Conservation (phyloP, 2,113 vertebrate genomes). For the Oplegnathus fasciatus region DNA sequence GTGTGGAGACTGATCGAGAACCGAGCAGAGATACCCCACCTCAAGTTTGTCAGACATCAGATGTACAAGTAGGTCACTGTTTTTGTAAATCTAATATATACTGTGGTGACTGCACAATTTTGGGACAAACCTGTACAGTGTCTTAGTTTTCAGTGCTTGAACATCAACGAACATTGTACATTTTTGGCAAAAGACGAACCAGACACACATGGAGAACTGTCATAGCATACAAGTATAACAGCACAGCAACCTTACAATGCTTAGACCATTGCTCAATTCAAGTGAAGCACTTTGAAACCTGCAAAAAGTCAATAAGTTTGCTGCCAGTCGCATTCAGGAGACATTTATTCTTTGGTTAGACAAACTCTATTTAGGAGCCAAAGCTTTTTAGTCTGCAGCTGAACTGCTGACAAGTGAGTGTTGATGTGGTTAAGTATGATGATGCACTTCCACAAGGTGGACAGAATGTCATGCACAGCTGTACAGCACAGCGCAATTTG, state of each 20-base stretch:
- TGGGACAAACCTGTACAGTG: not conserved
- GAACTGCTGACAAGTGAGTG: not conserved
- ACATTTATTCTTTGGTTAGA: not conserved
- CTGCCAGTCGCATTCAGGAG: not conserved
- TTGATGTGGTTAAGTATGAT: not conserved
- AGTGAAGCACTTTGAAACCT: not conserved
- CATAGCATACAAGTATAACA: too few species aligned
- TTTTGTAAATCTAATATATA: not conserved
- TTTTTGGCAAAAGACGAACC: not conserved
- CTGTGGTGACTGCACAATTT: not conserved
- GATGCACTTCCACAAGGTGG: not conserved
- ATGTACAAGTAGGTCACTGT: constrained; percentile 82
- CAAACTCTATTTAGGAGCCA: not conserved
- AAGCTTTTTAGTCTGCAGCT: not conserved
- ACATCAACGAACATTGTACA: not conserved
- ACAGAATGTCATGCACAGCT: not conserved
- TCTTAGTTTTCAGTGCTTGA: not conserved
- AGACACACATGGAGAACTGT: not conserved
- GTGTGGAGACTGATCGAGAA: constrained; percentile 86
- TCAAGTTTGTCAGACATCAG: constrained; percentile 85
- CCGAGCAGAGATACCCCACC: constrained; percentile 84
- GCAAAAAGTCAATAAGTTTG: not conserved
- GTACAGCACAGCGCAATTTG: not conserved
- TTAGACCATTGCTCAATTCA: not conserved
- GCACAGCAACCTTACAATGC: too few species aligned